Evolutionary conservation across 2,888 invertebrate genomes (phyloP).

Genomic region (Ryuthela nishihirai): DNA sequence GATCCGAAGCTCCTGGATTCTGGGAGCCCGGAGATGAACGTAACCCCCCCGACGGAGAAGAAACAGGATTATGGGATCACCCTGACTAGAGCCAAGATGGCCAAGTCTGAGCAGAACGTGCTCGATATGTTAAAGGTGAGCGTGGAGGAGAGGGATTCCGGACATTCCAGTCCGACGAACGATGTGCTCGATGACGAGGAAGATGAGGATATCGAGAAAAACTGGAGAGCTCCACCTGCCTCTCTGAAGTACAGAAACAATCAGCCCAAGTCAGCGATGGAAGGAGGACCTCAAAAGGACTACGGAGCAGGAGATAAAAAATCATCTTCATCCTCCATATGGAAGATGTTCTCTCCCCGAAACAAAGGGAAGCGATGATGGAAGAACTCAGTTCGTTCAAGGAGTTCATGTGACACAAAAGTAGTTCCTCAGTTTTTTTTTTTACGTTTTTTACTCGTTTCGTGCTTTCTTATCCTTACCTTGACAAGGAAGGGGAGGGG

Average conservation of each 20-base stretch:
- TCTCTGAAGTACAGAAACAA: constrained; percentile 16
- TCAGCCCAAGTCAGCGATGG: constrained; percentile 19
- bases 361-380: constrained; percentile 20
- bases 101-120: constrained; percentile 28
- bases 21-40: constrained; percentile 7
- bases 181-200: constrained; percentile 11
- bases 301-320: constrained; percentile 12
- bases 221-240: constrained; percentile 2
- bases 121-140: constrained; percentile 31
- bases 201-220: constrained; percentile 4
- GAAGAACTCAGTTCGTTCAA: background rate
- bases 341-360: constrained; percentile 34
- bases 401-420: no score
- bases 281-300: constrained; percentile 6
- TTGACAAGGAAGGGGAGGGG: no score
- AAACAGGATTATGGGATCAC: no score
- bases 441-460: no score
- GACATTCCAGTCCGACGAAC: constrained; percentile 34
- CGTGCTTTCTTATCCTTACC: no score
- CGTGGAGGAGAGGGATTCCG: constrained; percentile 33
- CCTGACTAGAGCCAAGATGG: constrained; percentile 5
- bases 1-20: constrained; percentile 31
- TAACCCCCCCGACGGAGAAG: background rate
- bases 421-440: no score
- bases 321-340: constrained; percentile 22